Conservation (phyloP, 1,140 invertebrate genomes). For the Rhyzopertha dominica region DNA sequence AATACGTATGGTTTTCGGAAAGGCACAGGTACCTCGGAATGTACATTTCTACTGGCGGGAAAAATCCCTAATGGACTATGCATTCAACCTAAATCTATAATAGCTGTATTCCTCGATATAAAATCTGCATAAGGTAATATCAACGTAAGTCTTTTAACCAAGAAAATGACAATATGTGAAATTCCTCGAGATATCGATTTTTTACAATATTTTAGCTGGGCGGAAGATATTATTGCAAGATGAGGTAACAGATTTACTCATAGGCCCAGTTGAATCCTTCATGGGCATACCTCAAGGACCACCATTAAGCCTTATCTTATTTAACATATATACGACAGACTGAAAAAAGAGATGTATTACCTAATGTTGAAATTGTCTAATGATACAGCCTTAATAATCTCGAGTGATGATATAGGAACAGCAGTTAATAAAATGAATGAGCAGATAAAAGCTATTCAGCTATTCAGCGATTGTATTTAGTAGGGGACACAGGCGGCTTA, state of each 20-base stretch:
- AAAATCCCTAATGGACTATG: slow-evolving; percentile 5
- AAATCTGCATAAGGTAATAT: slow-evolving; percentile 18
- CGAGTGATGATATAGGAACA: background rate
- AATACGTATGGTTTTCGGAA: slow-evolving; percentile 15
- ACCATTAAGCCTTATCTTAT: slow-evolving; percentile 8
- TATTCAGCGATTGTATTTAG: slow-evolving; percentile 2
- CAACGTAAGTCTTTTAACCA: slow-evolving; percentile 5
- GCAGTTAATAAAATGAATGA: slow-evolving; percentile 4
- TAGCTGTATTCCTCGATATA: slow-evolving; percentile 11
- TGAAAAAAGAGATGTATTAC: slow-evolving; percentile 1
- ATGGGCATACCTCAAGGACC: slow-evolving; percentile 10
- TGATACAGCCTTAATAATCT: slow-evolving; percentile 12
- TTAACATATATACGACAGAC: slow-evolving; percentile 18
- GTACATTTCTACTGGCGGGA: background rate
- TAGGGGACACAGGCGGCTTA: slow-evolving; percentile 2
- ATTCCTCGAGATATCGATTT: slow-evolving; percentile 3
- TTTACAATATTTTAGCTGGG: background rate
- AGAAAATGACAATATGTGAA: background rate
- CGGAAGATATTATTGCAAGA: background rate
- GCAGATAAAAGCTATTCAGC: slow-evolving; percentile 1
- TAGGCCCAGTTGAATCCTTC: slow-evolving; percentile 1
- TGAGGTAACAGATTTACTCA: slow-evolving; percentile 1
- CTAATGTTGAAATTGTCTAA: slow-evolving; percentile 2
- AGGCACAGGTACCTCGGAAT: slow-evolving; percentile 7
- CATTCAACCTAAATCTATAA: slow-evolving; percentile 3